phyloP scores from a whole-genome alignment of 2,113 vertebrate genomes.

The Setophaga petechia region DNA sequence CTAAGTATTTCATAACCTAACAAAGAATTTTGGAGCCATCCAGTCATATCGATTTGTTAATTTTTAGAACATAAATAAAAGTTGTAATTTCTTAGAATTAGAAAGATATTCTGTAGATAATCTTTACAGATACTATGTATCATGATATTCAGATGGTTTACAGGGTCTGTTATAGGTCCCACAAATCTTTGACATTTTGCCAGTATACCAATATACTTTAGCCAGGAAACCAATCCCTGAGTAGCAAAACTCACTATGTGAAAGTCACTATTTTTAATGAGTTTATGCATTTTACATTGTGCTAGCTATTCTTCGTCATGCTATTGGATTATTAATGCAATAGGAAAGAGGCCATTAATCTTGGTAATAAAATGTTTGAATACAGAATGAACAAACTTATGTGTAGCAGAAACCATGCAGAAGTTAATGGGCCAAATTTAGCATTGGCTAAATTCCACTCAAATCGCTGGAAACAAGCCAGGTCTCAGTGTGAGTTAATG shows the following conservation, averaged over 20 bases:
- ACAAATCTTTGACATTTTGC: neutral
- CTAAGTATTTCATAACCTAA: neutral
- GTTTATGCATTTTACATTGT: neutral
- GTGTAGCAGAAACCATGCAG: neutral
- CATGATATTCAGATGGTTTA: neutral
- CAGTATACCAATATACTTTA: neutral
- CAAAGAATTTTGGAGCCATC: neutral
- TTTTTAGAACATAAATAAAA: neutral
- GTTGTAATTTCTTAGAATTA: neutral
- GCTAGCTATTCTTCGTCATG: neutral
- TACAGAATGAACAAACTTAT: neutral
- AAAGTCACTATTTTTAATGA: conserved; percentile 4
- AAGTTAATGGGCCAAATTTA: conserved; percentile 36
- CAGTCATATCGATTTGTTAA: neutral
- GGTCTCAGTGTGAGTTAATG: neutral
- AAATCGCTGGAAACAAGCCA: neutral
- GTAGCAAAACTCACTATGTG: neutral
- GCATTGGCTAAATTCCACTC: neutral
- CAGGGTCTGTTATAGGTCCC: neutral
- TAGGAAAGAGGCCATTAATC: conserved; percentile 25
- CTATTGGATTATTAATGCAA: conserved; percentile 23
- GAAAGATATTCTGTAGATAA: neutral
- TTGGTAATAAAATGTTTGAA: conserved; percentile 30
- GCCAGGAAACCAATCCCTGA: neutral
- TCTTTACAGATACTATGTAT: neutral